phyloP scores from a whole-genome alignment of 2,888 invertebrate genomes.

The Eumacrocentrus americanus region DNA sequence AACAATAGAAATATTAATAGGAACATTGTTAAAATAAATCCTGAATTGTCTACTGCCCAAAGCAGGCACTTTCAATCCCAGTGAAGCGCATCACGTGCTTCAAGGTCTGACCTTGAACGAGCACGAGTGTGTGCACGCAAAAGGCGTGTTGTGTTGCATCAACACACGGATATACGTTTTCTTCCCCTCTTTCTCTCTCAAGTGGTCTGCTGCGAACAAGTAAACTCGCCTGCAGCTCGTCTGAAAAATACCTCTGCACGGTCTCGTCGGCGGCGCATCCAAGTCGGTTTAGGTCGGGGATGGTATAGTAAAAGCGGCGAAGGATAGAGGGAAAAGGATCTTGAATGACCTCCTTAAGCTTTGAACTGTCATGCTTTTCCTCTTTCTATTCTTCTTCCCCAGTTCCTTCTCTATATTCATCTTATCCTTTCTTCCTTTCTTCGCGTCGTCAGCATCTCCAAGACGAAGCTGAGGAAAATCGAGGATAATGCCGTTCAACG shows the following conservation, averaged over 20 bases:
- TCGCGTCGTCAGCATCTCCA: conserved; percentile 4
- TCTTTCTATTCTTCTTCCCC: conserved; percentile 15
- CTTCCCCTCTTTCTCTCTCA: conserved; percentile 5
- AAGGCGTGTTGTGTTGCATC: conserved; percentile 9
- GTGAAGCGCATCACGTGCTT: conserved; percentile 20
- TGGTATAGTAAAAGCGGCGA: conserved; percentile 10
- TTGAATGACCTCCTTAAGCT: conserved; percentile 37
- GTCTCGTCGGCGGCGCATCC: neutral
- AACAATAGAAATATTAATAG: conserved; percentile 10
- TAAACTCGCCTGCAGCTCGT: conserved; percentile 1
- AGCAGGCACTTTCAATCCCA: too few species aligned
- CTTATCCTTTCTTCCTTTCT: neutral
- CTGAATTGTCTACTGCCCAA: too few species aligned
- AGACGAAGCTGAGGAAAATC: too few species aligned
- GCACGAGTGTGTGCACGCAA: conserved; percentile 1
- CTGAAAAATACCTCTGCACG: conserved; percentile 13
- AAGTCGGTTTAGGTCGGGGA: neutral
- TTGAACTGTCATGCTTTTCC: conserved; percentile 32
- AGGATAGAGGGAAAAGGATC: conserved; percentile 28
- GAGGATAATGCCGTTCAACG: neutral
- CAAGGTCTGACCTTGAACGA: conserved; percentile 24
- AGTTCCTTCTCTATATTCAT: conserved; percentile 9
- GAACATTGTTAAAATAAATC: neutral
- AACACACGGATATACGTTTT: conserved; percentile 15
- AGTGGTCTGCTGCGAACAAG: neutral